Conservation (phyloP, 2,113 vertebrate species). For the Corythornis cristatus region DNA sequence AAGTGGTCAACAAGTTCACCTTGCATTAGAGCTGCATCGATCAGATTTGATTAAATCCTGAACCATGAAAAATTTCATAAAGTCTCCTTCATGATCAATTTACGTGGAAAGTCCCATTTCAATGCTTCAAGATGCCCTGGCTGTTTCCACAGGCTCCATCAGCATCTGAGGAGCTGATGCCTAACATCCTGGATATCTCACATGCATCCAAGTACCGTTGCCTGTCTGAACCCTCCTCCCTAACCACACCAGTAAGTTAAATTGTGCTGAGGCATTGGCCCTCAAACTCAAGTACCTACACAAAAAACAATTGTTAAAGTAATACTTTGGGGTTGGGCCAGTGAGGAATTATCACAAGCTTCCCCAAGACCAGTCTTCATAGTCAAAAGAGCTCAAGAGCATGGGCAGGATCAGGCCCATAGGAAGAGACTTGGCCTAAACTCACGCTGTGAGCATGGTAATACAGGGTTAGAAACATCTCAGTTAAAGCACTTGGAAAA, state of each 20-base stretch:
- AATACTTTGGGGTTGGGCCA: not conserved
- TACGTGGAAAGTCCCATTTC: not conserved
- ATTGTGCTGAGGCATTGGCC: not conserved
- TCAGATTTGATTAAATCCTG: slow-evolving; percentile 51
- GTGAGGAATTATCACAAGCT: not conserved
- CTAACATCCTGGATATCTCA: not conserved
- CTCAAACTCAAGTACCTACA: not conserved
- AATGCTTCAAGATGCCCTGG: not conserved
- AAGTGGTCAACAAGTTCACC: slow-evolving; percentile 46
- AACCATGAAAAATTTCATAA: slow-evolving; percentile 53
- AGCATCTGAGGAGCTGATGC: not conserved
- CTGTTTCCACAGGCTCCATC: not conserved
- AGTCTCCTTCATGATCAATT: slow-evolving; percentile 35
- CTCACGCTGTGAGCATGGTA: not conserved
- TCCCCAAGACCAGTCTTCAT: not conserved
- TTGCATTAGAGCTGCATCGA: slow-evolving; percentile 49
- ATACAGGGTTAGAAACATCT: not conserved
- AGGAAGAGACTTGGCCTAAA: not conserved
- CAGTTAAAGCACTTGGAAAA: not conserved
- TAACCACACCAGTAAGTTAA: not conserved
- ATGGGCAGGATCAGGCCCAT: not conserved
- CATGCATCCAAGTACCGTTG: accelerated
- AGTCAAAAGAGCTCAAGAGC: not conserved
- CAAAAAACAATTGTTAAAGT: not conserved
- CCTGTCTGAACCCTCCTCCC: not conserved